Base-by-base conservation (phyloP, 2,113 vertebrate genomes). In the Trematomus loennbergii region DNA sequence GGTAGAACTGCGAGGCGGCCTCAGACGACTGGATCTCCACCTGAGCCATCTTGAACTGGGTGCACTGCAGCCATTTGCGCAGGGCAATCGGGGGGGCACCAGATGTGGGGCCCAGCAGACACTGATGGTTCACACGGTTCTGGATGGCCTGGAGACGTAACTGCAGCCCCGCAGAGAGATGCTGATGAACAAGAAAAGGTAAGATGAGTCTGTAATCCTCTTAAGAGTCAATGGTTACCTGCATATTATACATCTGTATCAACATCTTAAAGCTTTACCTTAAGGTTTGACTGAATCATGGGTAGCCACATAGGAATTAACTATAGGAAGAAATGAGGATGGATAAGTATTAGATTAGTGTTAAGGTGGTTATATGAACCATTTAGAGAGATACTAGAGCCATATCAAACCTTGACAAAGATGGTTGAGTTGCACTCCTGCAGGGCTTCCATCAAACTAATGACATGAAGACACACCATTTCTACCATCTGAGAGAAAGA, bases 291-390 rank as follows among this genome's bases (percentile, higher is more conserved):
- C 83, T 99, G 97, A 92, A 99, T 99, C 97, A 99, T 99, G 61
- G 98, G 98, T 82, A 99, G 89, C 98, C 98, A 99, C 98, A 99
- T 99, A 29, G 98, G 98, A 92, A 99, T 99, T 9, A 99, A 95
- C 98, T 99, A 85, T 82, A 82, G 71, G 50, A 69, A 91, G 88
- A 1, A 90, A 73, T 85, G 65, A 94, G 83, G 2, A 81, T 15
- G 15, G 50, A 52, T 57, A n/a, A 57, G 16, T 12, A 9, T 83
- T 48, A 46, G 20, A 0, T 11, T 25, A 9, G 15, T 72, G 48
- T 69, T 63, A 49, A 22, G 0, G 1, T 50, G 6, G 36, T 9
- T 16, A 40, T 50, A 22, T 36, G 20, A 66, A 63, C 29, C 10
- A 48, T 29, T n/a, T 25, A 5, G 11, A 46, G 54, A 54, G 40